Percentiles rank a stretch among this genome's conserved stretches.
These are phyloP conservation scores for Arctopsyche grandis DNA, from an alignment of 1,140 invertebrate genomes.

Conservation along the genomic window DNA sequence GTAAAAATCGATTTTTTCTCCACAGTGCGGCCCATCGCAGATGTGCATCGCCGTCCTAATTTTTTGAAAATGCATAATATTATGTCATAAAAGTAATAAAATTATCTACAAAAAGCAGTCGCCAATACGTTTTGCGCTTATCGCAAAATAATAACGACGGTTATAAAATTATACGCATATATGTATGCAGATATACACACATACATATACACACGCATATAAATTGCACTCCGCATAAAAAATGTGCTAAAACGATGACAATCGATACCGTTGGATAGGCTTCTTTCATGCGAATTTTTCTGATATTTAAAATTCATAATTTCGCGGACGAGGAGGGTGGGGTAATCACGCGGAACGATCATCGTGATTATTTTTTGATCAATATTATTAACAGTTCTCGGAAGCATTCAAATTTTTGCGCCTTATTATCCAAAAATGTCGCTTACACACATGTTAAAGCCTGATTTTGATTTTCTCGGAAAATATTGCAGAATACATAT, in stretches of 20 bases:
- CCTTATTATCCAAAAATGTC: conserved; percentile 52
- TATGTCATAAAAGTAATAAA: conserved; percentile 55
- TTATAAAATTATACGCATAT: conserved; percentile 4
- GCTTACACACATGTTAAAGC: conserved; percentile 46
- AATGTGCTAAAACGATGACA: no score
- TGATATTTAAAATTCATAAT: conserved; percentile 24
- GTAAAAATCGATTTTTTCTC: no score
- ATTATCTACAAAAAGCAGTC: conserved; percentile 53
- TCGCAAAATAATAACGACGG: conserved; percentile 50
- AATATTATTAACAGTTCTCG: conserved; percentile 52
- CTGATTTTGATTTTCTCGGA: conserved; percentile 4
- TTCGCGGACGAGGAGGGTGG: background rate
- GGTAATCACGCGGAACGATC: conserved; percentile 34
- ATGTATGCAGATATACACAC: conserved; percentile 31
- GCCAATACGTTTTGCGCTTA: conserved; percentile 51
- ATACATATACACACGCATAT: conserved; percentile 23
- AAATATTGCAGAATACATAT: no score
- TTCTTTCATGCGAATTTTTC: no score
- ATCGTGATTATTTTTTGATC: conserved; percentile 52
- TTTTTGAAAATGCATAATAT: conserved; percentile 54
- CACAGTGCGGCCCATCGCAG: conserved; percentile 36
- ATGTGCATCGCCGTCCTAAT: conserved; percentile 45
- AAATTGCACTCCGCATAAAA: background rate
- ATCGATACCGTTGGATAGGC: no score
- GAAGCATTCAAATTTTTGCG: conserved; percentile 40